Base-by-base conservation (phyloP, 2,888 invertebrate genomes). In the Gari tellinella region DNA sequence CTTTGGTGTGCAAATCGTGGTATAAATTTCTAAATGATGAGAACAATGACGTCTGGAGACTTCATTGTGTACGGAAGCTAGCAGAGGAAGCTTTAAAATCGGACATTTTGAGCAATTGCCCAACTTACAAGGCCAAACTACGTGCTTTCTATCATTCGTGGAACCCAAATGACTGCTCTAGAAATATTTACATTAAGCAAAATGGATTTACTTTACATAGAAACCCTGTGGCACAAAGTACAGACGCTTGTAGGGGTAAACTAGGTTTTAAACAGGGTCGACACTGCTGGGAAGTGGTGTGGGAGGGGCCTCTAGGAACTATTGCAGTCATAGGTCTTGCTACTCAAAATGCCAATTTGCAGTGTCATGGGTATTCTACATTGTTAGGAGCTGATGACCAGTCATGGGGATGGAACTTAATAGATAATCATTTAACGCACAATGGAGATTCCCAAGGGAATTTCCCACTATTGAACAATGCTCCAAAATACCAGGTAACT, bases 401-500 rank as follows among this genome's bases (percentile, higher is more conserved):
- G 92, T 98, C 98, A 89, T 99, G 99, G 99, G 99, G 99, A 15
- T 99, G 99, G 99, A 99, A 99, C 94, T 94, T 99, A 86, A 99
- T 99, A 57, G 99, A 99, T 93, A 99, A 99, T 94, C 95, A 97
- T 93, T 94, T 99, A 84, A 93, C 99, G 86, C 99, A 99, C 92
- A 98, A 98, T 94, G 99, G 99, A 62, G 96, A 97, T 92, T 96
- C 96, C 80, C 96, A 97, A 93, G 98, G 97, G 80, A 97, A 96
- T 91, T 99, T 97, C 93, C 98, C 99, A 46, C 93, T 96, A 75
- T 93, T 98, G 75, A 99, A 97, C 93, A 99, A 99, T 93, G 97
- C 97, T 83, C 98, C 98, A 58, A 98, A 97, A 93, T 99, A 99
- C 94, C 97, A 98, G 94, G 97, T 97, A 80, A 46, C 25, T 40